These are phyloP conservation scores for Drosophila santomea DNA, from an alignment of 1,140 invertebrate species.

Conservation along the genomic window DNA sequence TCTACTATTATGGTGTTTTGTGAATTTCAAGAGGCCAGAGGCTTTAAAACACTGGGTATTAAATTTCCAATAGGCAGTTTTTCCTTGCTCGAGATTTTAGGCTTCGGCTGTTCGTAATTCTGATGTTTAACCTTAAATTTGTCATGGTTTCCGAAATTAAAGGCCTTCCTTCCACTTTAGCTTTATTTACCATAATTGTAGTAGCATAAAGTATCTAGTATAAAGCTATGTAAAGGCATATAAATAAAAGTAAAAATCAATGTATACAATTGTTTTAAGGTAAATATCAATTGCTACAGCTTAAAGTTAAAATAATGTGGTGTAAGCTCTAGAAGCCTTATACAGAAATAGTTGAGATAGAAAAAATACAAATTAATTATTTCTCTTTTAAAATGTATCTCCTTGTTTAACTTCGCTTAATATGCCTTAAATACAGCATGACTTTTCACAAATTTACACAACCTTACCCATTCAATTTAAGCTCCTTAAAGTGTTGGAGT, in stretches of 20 bases:
- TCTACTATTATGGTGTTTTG: background rate
- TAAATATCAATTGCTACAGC: too few relatives aligned
- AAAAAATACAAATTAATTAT: too few relatives aligned
- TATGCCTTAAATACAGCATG: background rate
- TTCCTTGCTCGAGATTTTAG: background rate
- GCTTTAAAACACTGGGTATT: background rate
- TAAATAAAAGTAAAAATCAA: too few relatives aligned
- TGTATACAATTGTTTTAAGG: too few relatives aligned
- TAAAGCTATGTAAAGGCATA: too few relatives aligned
- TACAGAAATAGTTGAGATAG: too few relatives aligned
- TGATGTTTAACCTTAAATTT: background rate
- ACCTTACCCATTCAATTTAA: background rate
- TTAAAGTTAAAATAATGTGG: too few relatives aligned
- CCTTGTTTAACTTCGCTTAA: background rate
- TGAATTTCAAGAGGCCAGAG: background rate
- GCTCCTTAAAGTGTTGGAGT: background rate
- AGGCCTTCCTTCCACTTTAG: background rate
- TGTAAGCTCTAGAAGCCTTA: too few relatives aligned
- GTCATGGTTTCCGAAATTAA: background rate
- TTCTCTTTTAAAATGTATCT: too few relatives aligned
- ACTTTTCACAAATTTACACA: background rate
- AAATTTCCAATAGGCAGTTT: background rate
- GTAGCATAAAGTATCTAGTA: too few relatives aligned
- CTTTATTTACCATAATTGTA: background rate
- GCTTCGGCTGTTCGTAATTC: too few relatives aligned